phyloP scores from a whole-genome alignment of 2,797 vertebrate genomes.

The Chrosomus eos region DNA sequence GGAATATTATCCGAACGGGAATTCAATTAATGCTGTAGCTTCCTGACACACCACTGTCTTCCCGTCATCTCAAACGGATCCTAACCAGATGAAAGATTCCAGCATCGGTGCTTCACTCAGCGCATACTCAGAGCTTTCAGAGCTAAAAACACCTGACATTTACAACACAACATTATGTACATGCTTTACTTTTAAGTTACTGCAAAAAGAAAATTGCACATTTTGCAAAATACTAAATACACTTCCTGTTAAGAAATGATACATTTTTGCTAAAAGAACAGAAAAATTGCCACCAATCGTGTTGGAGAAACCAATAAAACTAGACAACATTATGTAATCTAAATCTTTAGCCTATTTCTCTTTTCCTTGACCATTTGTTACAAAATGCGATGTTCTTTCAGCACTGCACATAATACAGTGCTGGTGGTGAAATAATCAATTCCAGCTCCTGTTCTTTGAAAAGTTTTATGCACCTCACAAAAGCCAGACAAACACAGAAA shows the following conservation, averaged over 20 bases:
- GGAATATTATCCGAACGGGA: conserved; percentile 44
- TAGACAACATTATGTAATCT: background rate
- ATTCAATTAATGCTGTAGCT: conserved; percentile 48
- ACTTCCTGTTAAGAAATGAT: background rate
- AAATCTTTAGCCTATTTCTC: background rate
- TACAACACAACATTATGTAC: background rate
- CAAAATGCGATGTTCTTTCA: background rate
- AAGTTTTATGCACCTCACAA: background rate
- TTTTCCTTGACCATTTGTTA: background rate
- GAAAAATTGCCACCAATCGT: background rate
- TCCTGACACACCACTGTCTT: conserved; percentile 38
- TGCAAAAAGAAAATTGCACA: background rate
- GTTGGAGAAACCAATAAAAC: background rate
- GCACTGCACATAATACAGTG: background rate
- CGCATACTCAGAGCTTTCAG: background rate
- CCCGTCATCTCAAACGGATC: conserved; percentile 26
- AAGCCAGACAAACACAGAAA: background rate
- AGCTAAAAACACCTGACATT: conserved; percentile 9
- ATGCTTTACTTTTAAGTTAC: background rate
- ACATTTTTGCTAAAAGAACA: conserved; percentile 1
- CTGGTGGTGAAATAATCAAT: conserved; percentile 2
- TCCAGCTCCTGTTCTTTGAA: background rate
- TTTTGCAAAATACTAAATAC: background rate
- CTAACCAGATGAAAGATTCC: conserved; percentile 24
- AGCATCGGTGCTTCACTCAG: background rate